phyloP scores from a whole-genome alignment of 92 coral and sea anemone species.

The Galaxea fascicularis region DNA sequence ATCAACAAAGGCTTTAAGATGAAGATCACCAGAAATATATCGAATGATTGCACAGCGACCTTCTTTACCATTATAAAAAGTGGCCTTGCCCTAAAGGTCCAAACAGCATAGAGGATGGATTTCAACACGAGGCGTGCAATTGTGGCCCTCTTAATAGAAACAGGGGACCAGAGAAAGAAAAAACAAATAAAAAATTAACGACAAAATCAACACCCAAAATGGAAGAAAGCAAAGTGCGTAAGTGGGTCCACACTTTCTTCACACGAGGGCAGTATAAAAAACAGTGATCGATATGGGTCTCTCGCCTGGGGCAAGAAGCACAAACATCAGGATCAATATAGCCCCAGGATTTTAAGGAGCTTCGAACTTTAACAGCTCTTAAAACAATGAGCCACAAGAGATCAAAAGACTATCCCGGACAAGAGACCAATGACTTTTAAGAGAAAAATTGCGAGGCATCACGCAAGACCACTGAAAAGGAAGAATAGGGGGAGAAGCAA shows the following conservation, averaged over 20 bases:
- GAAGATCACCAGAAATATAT: neutral
- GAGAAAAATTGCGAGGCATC: neutral
- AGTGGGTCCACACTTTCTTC: neutral
- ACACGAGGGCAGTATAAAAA: neutral
- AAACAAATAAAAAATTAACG: neutral
- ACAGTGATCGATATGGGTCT: conserved; percentile 8
- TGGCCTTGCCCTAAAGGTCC: neutral
- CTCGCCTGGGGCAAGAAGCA: neutral
- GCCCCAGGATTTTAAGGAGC: neutral
- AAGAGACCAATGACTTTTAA: neutral
- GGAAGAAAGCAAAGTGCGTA: neutral
- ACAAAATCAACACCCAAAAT: neutral
- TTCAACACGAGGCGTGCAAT: neutral
- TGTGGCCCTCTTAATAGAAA: too few relatives aligned
- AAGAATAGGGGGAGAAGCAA: neutral
- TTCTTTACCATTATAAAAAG: neutral
- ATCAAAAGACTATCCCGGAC: neutral
- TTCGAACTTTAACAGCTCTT: neutral
- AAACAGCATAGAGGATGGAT: neutral
- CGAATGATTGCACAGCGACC: neutral
- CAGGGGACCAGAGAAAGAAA: neutral
- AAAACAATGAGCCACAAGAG: neutral
- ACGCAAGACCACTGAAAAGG: neutral
- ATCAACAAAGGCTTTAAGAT: too few relatives aligned
- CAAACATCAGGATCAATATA: neutral